Base-by-base conservation (phyloP, 2,888 invertebrate species). In the Acleris emargana region DNA sequence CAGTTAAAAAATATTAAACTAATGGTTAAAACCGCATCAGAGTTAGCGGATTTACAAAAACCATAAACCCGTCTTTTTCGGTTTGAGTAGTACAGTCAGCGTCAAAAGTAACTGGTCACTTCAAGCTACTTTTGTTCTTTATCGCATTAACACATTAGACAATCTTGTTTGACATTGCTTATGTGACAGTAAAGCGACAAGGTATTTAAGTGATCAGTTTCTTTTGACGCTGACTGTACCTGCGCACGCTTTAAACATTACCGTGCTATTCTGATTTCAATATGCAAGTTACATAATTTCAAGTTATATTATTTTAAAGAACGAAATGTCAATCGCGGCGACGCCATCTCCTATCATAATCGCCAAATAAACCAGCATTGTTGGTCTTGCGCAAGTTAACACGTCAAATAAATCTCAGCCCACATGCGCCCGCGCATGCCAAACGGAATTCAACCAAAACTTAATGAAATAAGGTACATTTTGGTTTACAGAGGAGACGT, bases 291-390 rank as follows among this genome's bases (percentile, higher is more conserved):
- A 38, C 45, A 45, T 45, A 16, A 45, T 17, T n/a, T 45, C 7
- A 45, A 45, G 16, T 45, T 17, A 17, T 17, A 38, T 38, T 38
- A 13, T 38, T 38, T 13, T 38, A 38, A 54, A 42, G 16, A n/a
- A 18, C 18, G 57, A 64, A 64, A 64, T 58, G 64, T 59, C 59
- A 64, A 50, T 51, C 43, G 38, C 58, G 42, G 50, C 18, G 32
- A 49, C 25, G 38, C 18, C 25, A n/a, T 6, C 32, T 32, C 32
- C 22, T 58, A 63, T 58, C 64, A 64, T 59, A 59, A 59, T 64
- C 58, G 28, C 64, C 59, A 59, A 58, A 64, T 54, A 54, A 59
- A 45, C 18, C 58, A 18, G n/a, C 42, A 57, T 57, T 62, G 62
- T 62, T 52, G 45, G 13, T 52, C 53, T 64, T 53, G 42, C 64